These are phyloP conservation scores for Drosophila sordidula DNA, from an alignment of 2,888 invertebrate species.

Conservation along the genomic window DNA sequence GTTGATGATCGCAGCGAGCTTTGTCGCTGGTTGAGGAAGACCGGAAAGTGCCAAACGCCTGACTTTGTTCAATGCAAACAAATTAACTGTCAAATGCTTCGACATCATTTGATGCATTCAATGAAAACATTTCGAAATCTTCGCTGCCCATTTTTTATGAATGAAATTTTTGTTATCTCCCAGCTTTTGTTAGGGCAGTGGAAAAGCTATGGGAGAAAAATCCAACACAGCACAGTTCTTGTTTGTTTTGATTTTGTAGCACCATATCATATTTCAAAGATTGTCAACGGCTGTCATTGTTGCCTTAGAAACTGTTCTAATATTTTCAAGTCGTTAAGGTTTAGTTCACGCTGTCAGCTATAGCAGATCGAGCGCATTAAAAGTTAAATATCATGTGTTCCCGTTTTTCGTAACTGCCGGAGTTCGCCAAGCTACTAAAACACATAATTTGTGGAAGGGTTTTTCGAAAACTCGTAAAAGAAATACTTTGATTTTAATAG, in stretches of 20 bases:
- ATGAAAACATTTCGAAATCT: conserved; percentile 66
- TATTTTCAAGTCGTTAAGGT: conserved; percentile 62
- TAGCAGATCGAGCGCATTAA: conserved; percentile 26
- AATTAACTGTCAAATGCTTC: conserved; percentile 77
- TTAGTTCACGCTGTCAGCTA: conserved; percentile 32
- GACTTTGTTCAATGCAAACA: conserved; percentile 64
- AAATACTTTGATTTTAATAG: not conserved
- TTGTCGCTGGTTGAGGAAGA: conserved; percentile 39
- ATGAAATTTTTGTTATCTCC: conserved; percentile 41
- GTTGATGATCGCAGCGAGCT: not conserved
- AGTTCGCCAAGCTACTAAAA: not conserved
- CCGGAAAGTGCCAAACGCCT: conserved; percentile 62
- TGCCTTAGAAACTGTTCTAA: conserved; percentile 54
- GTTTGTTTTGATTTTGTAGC: conserved; percentile 10
- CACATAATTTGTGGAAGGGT: not conserved
- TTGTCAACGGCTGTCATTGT: conserved; percentile 74
- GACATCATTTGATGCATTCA: conserved; percentile 68
- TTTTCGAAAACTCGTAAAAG: not conserved
- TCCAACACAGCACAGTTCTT: conserved; percentile 8
- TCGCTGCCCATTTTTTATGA: conserved; percentile 27
- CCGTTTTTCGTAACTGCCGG: conserved; percentile 8
- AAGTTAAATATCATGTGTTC: conserved; percentile 36
- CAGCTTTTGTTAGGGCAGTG: conserved; percentile 43
- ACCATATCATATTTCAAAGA: conserved; percentile 70
- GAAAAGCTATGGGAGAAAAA: conserved; percentile 5